These are phyloP conservation scores for Amazona ochrocephala DNA, from an alignment of 2,797 vertebrate genomes.

Conservation along the genomic window DNA sequence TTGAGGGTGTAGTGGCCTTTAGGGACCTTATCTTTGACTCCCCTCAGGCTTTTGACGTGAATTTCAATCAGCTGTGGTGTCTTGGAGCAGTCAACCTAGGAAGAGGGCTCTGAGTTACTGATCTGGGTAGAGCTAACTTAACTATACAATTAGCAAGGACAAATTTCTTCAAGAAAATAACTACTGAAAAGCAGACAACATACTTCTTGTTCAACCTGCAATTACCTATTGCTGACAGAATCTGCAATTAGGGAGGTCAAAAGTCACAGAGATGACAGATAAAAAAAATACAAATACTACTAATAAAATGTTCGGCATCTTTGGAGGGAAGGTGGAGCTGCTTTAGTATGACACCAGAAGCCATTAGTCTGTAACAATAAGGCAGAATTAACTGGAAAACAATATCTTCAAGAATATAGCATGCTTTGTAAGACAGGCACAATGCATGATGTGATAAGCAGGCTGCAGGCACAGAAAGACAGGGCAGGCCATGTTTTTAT, in stretches of 20 bases:
- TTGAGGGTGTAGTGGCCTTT: constrained; percentile 84
- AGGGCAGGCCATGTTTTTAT: background rate
- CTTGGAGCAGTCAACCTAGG: constrained; percentile 73
- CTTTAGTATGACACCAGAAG: constrained; percentile 64
- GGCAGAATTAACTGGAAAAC: constrained; percentile 57
- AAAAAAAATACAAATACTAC: background rate
- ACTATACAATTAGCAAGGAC: constrained; percentile 59
- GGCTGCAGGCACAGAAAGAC: constrained; percentile 17
- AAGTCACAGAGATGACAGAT: constrained; percentile 36
- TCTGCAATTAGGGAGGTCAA: constrained; percentile 70
- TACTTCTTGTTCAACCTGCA: constrained; percentile 60
- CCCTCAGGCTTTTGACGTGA: constrained; percentile 83
- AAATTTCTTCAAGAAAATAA: constrained; percentile 35
- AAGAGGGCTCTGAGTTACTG: constrained; percentile 29
- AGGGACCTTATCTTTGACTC: constrained; percentile 89
- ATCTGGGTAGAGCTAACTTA: constrained; percentile 29
- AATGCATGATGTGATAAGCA: background rate
- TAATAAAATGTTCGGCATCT: constrained; percentile 32
- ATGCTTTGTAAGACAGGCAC: background rate
- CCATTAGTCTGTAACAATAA: constrained; percentile 45
- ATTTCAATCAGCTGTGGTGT: constrained; percentile 81
- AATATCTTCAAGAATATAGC: constrained; percentile 27
- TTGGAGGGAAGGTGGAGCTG: constrained; percentile 42
- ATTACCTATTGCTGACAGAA: constrained; percentile 63
- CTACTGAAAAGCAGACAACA: constrained; percentile 32